Evolutionary conservation across 53 echinoderm and acorn worm genomes (phyloP), one percentile per base, ranked within the genome.

Genomic region (Echinarachnius parma): DNA sequence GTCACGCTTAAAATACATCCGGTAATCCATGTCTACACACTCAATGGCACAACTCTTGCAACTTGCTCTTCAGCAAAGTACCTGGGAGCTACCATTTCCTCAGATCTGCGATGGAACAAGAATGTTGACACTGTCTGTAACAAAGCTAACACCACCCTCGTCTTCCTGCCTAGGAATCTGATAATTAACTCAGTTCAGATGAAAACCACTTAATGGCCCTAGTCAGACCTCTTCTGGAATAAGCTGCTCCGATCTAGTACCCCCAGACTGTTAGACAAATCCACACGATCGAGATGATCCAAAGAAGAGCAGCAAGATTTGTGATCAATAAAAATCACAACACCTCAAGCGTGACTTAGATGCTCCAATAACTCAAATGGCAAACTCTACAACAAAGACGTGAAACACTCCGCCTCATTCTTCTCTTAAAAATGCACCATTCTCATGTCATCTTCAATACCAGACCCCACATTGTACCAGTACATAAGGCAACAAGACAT

Each of bases 101-200:
- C 48, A 13, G 79, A 79, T 28, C 68, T 79, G 15, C 20, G 34
- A 2, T 79, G 68, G 79, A 62, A 79, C 11, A 79, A 28, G 31
- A 56, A 79, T 46, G 49, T 79, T 19, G 55, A 69, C 47, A 69
- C 36, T 55, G 55, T 68, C 44, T 34, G 34, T 18, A 45, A 5
- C 46, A 79, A 69, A 61, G 61, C 61, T 8, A 61, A 61, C 61
- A 61, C 19, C 13, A 61, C 35, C 61, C 61, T 34, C 34, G 61
- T 34, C 31, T 61, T 61, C 61, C 18, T 61, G 13, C n/a, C 16
- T 4, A 60, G 35, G 20, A 60, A 34, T 34, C n/a, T 60, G 60
- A 34, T 31, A 5, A 61, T 61, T 34, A 0, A 4, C 61, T 34
- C 61, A 4, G 19, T 11, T 7, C 35, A 0, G 31, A 29, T 59